Evolutionary conservation across 2,888 invertebrate genomes (phyloP), one percentile per base, ranked within the genome.

Genomic region (Tetrapedia diversipes): DNA sequence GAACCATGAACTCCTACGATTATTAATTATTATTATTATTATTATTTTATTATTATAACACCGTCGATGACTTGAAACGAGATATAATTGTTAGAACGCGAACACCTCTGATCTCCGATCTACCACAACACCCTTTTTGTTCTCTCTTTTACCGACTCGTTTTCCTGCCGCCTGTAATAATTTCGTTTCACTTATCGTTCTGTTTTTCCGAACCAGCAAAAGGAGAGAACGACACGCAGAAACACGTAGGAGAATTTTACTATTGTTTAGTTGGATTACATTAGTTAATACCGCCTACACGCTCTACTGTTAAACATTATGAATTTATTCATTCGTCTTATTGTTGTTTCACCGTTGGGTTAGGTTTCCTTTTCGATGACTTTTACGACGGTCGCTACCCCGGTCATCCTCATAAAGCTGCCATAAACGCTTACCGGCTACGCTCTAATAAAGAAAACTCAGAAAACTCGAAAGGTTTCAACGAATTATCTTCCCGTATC

Each of bases 391-490:
- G 83, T 85, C 85, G 81, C 82, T 80, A 83, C 68, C 79, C 68
- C 72, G 68, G 78, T 74, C 80, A 83, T 68, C 81, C 85, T 87
- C 84, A 80, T 82, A 82, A 86, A 82, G 87, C 88, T 88, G 89
- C 88, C 88, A 89, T 89, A 88, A 85, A 85, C 82, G 85, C 86
- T 85, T 85, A 86, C 84, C 79, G 79, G 78, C 75, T 78, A 73
- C 70, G 65, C 73, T 59, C 65, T 78, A 76, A 77, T 69, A 72
- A 77, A 72, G 77, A 73, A n/a, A n/a, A 57, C 56, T 77, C 77
- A 67, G 63, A 77, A 77, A 78, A 78, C 64, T 69, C 61, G 76
- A 74, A 68, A 68, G 54, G 59, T 60, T 57, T 77, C 77, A 69
- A 69, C 75, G 77, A 77, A 77, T 77, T 77, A 64, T 77, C 77